Conservation (phyloP, 2,888 invertebrate species). For the Xylota segnis region DNA sequence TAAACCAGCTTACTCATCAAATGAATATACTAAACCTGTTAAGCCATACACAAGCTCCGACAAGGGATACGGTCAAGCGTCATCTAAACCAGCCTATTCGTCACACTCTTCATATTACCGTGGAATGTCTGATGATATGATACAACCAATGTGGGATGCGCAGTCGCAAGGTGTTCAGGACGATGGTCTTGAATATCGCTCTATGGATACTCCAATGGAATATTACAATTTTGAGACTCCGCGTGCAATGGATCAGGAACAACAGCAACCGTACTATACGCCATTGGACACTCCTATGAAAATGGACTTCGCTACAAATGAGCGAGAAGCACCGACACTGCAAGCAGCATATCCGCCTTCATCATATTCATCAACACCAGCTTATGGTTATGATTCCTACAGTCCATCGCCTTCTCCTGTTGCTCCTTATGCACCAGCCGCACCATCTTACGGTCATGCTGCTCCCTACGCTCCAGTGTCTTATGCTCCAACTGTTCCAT, state of each 20-base stretch:
- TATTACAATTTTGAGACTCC: conserved; percentile 30
- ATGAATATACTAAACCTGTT: conserved; percentile 6
- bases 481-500: background rate
- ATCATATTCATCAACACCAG: background rate
- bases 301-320: conserved; percentile 19
- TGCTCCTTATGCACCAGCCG: conserved; percentile 1
- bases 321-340: conserved; percentile 36
- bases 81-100: conserved; percentile 28
- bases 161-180: conserved; percentile 26
- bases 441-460: conserved; percentile 46
- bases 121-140: conserved; percentile 41
- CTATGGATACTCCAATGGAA: conserved; percentile 29
- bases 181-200: conserved; percentile 44
- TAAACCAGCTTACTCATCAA: conserved; percentile 30
- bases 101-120: conserved; percentile 40
- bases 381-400: conserved; percentile 7
- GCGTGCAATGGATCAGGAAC: conserved; percentile 30
- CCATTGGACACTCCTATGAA: conserved; percentile 33
- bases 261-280: conserved; percentile 18
- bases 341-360: conserved; percentile 51
- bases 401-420: conserved; percentile 7
- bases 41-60: conserved; percentile 17
- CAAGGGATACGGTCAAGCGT: background rate
- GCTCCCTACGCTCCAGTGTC: conserved; percentile 71
- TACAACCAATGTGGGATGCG: conserved; percentile 50